Base-by-base conservation (phyloP, 2,113 vertebrate genomes). In the Neofelis nebulosa region DNA sequence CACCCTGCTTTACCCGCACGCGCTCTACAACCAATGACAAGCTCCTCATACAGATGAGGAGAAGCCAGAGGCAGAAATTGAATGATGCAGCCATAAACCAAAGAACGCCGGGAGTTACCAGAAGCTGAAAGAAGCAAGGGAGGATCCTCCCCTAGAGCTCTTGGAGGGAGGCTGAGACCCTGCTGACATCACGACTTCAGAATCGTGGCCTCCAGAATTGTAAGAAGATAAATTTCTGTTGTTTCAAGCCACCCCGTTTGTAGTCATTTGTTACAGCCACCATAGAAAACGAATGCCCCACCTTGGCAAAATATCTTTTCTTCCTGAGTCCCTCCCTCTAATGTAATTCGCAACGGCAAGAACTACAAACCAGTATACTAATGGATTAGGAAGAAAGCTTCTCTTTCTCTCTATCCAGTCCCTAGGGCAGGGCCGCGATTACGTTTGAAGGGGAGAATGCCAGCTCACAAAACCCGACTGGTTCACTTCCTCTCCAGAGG, bases 401-500 rank as follows among this genome's bases (percentile, higher is more conserved):
- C 36, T 63, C 63, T 92, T 78, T 87, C 81, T 95, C 50, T 69
- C 61, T 73, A 13, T 45, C 7, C 38, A 2, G 33, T 92, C 63
- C 84, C 87, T 48, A 84, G 96, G 86, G 86, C 33, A 61, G 55
- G 11, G 69, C 76, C 16, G n/a, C 57, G 52, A 55, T 95, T 90
- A 80, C 65, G 29, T 36, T 90, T 63, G n/a, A 73, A 96, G n/a
- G 1, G n/a, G 76, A 89, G 74, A 84, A 73, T 2, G 45, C 63
- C 86, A 90, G 63, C 94, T 97, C 68, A 61, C 86, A 80, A 48
- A 92, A 76, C 81, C 57, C 33, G 71, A 50, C 94, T 33, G 55
- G 41, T 91, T 97, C 71, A 25, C 84, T 97, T 98, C 94, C 95
- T 96, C 92, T 80, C 48, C 25, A 50, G 94, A 89, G 94, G 87